Conservation (phyloP, 2,113 vertebrate genomes). For the Microtus ochrogaster region DNA sequence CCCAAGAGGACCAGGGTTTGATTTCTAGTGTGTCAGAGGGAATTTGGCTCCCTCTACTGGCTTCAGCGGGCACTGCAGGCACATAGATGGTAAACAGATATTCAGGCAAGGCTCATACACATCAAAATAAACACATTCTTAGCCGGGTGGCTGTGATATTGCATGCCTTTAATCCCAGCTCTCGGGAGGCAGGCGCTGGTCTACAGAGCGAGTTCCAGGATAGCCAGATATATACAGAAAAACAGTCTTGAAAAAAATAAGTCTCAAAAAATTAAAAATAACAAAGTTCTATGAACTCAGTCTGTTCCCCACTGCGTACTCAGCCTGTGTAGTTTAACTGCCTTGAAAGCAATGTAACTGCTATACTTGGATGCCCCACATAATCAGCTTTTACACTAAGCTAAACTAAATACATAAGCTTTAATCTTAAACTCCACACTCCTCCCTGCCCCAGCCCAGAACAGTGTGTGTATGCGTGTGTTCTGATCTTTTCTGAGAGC, state of each 20-base stretch:
- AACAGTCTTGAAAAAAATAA: not conserved
- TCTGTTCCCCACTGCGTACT: too few relatives aligned
- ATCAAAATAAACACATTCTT: not conserved
- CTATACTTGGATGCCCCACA: not conserved
- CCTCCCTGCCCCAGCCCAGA: not conserved
- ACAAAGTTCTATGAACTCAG: too few relatives aligned
- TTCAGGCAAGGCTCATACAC: too few relatives aligned
- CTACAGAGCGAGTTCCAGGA: not conserved
- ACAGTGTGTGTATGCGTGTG: not conserved
- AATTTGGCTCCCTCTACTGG: not conserved
- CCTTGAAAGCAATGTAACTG: not conserved
- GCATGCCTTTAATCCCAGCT: too few relatives aligned
- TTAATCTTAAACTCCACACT: not conserved
- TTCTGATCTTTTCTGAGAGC: not conserved
- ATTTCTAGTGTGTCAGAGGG: not conserved
- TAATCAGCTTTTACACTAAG: not conserved
- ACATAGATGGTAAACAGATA: not conserved
- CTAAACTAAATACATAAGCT: not conserved
- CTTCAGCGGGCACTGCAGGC: not conserved
- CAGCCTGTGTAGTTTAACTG: not conserved
- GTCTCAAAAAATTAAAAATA: not conserved
- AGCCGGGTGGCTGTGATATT: too few relatives aligned
- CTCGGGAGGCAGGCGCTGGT: not conserved
- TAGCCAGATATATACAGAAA: not conserved
- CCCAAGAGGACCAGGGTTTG: not conserved